phyloP scores from a whole-genome alignment of 2,888 invertebrate species.

The Standfussiana lucernea region DNA sequence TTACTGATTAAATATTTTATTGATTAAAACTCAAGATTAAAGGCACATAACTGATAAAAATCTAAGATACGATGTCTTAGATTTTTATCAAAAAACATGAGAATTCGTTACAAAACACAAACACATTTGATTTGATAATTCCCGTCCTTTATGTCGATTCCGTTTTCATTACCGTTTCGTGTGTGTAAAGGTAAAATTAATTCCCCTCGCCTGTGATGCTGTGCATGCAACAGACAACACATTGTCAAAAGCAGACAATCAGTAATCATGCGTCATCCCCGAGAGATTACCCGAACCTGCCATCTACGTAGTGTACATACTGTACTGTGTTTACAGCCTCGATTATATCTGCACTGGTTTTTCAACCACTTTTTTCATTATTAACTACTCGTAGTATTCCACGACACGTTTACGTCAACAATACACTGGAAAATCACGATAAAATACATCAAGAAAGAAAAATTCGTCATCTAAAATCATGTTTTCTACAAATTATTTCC shows the following conservation, averaged over 20 bases:
- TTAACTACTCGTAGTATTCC: conserved; percentile 14
- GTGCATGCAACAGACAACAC: conserved; percentile 57
- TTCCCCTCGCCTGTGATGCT: conserved; percentile 37
- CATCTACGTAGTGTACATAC: conserved; percentile 52
- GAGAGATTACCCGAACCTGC: conserved; percentile 66
- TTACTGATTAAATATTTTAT: conserved; percentile 20
- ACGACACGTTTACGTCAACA: conserved; percentile 4
- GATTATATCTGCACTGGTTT: conserved; percentile 40
- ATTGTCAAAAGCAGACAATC: conserved; percentile 69
- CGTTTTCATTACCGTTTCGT: conserved; percentile 22
- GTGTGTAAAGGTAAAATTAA: conserved; percentile 49
- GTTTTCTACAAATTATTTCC: conserved; percentile 42
- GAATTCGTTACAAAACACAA: conserved; percentile 12
- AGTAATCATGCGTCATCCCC: conserved; percentile 68
- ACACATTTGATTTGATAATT: conserved; percentile 17
- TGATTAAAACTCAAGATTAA: conserved; percentile 29
- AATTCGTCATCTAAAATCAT: conserved; percentile 31
- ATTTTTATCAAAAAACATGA: conserved; percentile 29
- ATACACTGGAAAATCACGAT: background rate
- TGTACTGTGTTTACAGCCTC: conserved; percentile 43
- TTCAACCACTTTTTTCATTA: conserved; percentile 22
- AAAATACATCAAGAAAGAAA: conserved; percentile 3
- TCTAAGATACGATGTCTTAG: background rate
- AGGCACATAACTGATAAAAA: background rate
- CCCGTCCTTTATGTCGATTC: conserved; percentile 12